Evolutionary conservation across 2,797 vertebrate genomes (phyloP), one percentile per base, ranked within the genome.

Genomic region (Gymnodraco acuticeps): DNA sequence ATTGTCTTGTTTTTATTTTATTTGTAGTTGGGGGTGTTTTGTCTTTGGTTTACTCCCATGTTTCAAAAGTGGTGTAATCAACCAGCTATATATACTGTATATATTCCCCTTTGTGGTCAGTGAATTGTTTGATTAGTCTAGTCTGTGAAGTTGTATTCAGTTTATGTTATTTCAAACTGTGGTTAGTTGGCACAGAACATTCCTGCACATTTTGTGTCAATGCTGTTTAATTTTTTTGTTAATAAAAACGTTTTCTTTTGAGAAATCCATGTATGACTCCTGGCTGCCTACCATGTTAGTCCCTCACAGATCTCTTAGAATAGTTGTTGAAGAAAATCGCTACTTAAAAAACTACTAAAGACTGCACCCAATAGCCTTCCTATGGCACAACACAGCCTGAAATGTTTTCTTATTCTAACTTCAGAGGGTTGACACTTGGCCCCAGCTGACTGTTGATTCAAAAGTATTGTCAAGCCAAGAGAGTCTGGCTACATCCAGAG

Each of bases 401-500:
- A 67, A 58, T 27, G 1, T 11, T 65, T 11, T 59, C 11, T 20
- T n/a, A 16, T 33, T 64, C 52, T 45, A 42, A 70, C 61, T 63
- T 53, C 42, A 50, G 15, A 64, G 45, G n/a, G 38, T 16, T 54
- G 50, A 43, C 6, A 19, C 23, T 38, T 23, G 17, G 58, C 10
- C 38, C 9, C 47, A 67, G 54, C n/a, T 50, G 33, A 19, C 45
- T 50, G 46, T 17, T 15, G 23, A 47, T 68, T 81, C 42, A 20
- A 54, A 45, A 31, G 17, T 42, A 19, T 17, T 11, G 17, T 52
- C 47, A 31, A 42, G 12, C 19, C 20, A 33, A 55, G 19, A 9
- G 52, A 71, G 56, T 59, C 71, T 82, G 72, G 65, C 55, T 64
- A 62, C 68, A 54, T 33, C 16, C 47, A 69, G 23, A 61, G 41